Conservation (phyloP, 1,140 invertebrate genomes). For the Vanessa tameamea region DNA sequence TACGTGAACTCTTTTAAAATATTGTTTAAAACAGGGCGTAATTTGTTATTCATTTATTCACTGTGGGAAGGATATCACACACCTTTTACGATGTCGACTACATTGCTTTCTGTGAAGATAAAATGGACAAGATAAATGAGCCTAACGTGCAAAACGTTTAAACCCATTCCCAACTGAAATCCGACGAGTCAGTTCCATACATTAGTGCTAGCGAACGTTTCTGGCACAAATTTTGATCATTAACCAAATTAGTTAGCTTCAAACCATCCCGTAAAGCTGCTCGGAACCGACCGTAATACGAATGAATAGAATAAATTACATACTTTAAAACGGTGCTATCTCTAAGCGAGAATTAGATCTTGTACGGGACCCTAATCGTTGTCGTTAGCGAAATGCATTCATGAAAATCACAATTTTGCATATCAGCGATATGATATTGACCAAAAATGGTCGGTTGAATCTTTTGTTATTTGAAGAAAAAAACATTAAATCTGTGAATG, state of each 20-base stretch:
- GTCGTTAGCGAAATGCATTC: conserved; percentile 3
- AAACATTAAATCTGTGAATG: too few species aligned
- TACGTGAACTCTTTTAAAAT: not conserved
- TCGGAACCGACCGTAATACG: conserved; percentile 53
- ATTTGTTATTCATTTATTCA: conserved; percentile 6
- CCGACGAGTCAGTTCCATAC: conserved; percentile 80
- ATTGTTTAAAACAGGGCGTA: not conserved
- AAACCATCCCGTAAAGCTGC: conserved; percentile 58
- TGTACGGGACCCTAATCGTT: conserved; percentile 11
- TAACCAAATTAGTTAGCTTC: conserved; percentile 78
- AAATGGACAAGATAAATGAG: conserved; percentile 79
- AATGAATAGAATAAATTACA: conserved; percentile 66
- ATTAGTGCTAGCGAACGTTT: conserved; percentile 75
- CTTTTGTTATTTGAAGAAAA: too few species aligned
- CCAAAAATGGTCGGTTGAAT: too few species aligned
- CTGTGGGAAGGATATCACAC: conserved; percentile 42
- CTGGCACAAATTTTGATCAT: conserved; percentile 79
- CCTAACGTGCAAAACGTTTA: conserved; percentile 80
- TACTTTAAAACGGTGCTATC: conserved; percentile 39
- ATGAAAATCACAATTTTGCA: not conserved
- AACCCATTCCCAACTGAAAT: conserved; percentile 78
- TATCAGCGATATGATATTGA: not conserved
- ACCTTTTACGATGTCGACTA: conserved; percentile 54
- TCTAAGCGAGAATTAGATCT: conserved; percentile 40
- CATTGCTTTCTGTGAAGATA: conserved; percentile 72